These are phyloP conservation scores for Bombus cullumanus DNA, from an alignment of 1,140 invertebrate genomes.

Conservation along the genomic window DNA sequence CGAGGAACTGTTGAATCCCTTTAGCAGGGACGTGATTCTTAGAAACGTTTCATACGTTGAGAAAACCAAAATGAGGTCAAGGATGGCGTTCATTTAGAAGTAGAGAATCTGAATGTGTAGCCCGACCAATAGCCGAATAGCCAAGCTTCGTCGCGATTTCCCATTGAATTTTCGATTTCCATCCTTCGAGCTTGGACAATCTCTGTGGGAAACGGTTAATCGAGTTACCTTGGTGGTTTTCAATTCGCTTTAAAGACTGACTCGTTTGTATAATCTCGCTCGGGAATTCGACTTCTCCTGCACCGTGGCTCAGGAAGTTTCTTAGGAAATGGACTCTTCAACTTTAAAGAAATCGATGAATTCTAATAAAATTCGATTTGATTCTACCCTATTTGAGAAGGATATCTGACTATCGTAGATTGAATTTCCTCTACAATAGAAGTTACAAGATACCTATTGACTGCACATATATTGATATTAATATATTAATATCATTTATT, in stretches of 20 bases:
- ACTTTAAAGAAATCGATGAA: background rate
- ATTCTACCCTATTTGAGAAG: background rate
- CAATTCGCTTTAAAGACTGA: conserved; percentile 7
- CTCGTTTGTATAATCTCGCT: conserved; percentile 10
- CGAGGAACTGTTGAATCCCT: background rate
- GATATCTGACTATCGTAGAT: background rate
- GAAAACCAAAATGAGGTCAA: conserved; percentile 21
- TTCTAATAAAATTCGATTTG: conserved; percentile 12
- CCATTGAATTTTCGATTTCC: conserved; percentile 47
- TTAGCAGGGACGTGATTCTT: too few relatives aligned
- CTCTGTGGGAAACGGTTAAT: background rate
- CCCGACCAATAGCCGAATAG: conserved; percentile 34
- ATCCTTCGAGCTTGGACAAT: background rate
- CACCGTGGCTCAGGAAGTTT: background rate
- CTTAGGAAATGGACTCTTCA: background rate
- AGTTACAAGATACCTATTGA: too few relatives aligned
- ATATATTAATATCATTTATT: too few relatives aligned
- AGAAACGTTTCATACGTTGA: background rate
- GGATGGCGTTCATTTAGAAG: background rate
- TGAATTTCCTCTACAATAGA: background rate
- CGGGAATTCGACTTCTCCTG: background rate
- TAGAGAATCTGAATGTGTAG: conserved; percentile 38
- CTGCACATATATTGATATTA: too few relatives aligned
- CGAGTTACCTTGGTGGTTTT: background rate
- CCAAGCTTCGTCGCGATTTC: conserved; percentile 44